Evolutionary conservation across 2,797 vertebrate genomes (phyloP).

Genomic region (Channallabes apus): DNA sequence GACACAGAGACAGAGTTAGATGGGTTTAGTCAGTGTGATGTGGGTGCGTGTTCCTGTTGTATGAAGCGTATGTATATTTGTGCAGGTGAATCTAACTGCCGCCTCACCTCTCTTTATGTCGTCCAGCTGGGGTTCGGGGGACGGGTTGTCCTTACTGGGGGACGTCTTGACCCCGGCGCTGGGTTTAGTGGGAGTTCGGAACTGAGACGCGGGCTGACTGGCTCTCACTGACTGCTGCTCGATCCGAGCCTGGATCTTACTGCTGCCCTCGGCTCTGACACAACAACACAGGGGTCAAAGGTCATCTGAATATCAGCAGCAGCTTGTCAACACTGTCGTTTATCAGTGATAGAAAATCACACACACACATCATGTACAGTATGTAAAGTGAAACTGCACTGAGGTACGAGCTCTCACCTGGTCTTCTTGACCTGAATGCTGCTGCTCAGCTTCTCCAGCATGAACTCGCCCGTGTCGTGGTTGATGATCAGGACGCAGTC

Average conservation of each 20-base stretch:
- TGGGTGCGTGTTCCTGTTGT: no score
- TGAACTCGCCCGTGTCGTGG: constrained; percentile 96
- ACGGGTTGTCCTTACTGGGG: constrained; percentile 92
- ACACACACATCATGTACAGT: neutral
- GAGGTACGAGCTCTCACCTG: constrained; percentile 73
- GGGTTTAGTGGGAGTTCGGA: constrained; percentile 88
- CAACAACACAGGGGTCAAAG: constrained; percentile 12
- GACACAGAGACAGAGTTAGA: neutral
- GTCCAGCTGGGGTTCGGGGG: constrained; percentile 94
- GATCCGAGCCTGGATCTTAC: constrained; percentile 95
- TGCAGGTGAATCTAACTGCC: neutral
- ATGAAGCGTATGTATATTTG: neutral
- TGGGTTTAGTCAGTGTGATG: neutral
- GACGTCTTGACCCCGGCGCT: constrained; percentile 86
- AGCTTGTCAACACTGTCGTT: neutral
- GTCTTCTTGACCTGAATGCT: constrained; percentile 99
- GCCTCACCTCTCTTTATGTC: constrained; percentile 97
- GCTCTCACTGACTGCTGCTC: constrained; percentile 89
- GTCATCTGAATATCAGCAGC: neutral
- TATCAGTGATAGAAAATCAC: neutral
- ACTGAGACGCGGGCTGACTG: constrained; percentile 81
- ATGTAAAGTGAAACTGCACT: neutral
- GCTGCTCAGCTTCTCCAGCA: constrained; percentile 96
- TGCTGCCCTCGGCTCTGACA: constrained; percentile 93
- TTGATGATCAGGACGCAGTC: constrained; percentile 99